Percentiles rank a stretch among this genome's conserved stretches.
phyloP scores from a whole-genome alignment of 2,113 vertebrate genomes.

The Pao palembangensis region DNA sequence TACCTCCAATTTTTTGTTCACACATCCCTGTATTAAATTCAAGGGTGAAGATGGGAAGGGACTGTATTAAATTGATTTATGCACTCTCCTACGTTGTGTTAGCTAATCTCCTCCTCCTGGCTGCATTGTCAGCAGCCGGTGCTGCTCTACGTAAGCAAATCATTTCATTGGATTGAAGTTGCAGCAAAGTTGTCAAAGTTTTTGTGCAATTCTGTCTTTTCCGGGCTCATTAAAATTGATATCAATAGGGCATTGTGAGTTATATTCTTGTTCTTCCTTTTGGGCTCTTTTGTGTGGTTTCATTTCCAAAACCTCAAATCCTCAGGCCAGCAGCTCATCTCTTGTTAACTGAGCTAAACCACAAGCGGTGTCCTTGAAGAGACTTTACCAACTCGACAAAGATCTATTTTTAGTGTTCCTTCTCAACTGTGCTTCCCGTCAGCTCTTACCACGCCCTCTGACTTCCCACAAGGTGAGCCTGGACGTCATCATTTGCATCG shows the following conservation, averaged over 20 bases:
- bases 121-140: slow-evolving; percentile 66
- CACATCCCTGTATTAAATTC: slow-evolving; percentile 67
- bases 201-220: slow-evolving; percentile 22
- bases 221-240: slow-evolving; percentile 24
- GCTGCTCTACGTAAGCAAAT: slow-evolving; percentile 36
- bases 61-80: slow-evolving; percentile 71
- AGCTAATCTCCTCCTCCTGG: slow-evolving; percentile 57
- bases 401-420: slow-evolving; percentile 5
- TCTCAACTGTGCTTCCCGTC: not conserved
- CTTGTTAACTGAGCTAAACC: slow-evolving; percentile 43
- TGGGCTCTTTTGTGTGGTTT: slow-evolving; percentile 23
- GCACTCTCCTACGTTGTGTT: slow-evolving; percentile 41
- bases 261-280: not conserved
- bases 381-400: slow-evolving; percentile 24
- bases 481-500: too few species aligned
- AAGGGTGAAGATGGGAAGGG: slow-evolving; percentile 62
- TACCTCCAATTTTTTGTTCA: slow-evolving; percentile 66
- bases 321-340: slow-evolving; percentile 34
- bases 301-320: slow-evolving; percentile 43
- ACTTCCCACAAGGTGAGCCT: too few species aligned
- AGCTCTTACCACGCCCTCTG: not conserved
- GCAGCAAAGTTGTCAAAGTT: slow-evolving; percentile 25
- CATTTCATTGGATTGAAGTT: slow-evolving; percentile 35
- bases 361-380: slow-evolving; percentile 26
- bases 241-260: slow-evolving; percentile 3